A percentile compares a stretch with the other conserved stretches of the same genome.
These are phyloP conservation scores for Sebastes kiyomatsui DNA, from an alignment of 2,797 vertebrate species.

Conservation along the genomic window DNA sequence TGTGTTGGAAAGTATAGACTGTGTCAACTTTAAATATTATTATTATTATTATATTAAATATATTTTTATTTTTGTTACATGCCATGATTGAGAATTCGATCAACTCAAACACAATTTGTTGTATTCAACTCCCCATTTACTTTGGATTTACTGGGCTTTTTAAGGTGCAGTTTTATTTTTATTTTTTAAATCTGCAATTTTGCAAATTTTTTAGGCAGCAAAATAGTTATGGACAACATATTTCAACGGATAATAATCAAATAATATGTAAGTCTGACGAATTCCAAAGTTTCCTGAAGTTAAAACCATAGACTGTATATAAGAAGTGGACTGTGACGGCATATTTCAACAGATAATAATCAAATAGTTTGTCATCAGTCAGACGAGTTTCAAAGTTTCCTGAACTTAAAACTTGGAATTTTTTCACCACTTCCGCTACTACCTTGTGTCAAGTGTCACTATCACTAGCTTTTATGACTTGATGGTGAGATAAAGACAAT, in stretches of 20 bases:
- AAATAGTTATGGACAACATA: too few relatives aligned
- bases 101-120: neutral
- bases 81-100: neutral
- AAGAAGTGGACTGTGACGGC: too few relatives aligned
- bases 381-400: neutral
- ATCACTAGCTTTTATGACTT: neutral
- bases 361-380: neutral
- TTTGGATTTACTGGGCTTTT: neutral
- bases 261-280: neutral
- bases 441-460: fast-evolving
- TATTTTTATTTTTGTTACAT: neutral
- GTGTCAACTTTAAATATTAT: neutral
- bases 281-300: neutral
- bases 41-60: too few relatives aligned
- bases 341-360: neutral
- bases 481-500: neutral
- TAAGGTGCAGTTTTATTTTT: neutral
- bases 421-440: neutral
- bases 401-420: neutral
- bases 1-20: neutral
- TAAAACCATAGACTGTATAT: neutral
- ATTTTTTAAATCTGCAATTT: neutral
- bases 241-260: neutral
- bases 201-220: neutral
- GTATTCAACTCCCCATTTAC: neutral